Conservation (phyloP, 2,888 invertebrate species). For the Andrena bicolor region DNA sequence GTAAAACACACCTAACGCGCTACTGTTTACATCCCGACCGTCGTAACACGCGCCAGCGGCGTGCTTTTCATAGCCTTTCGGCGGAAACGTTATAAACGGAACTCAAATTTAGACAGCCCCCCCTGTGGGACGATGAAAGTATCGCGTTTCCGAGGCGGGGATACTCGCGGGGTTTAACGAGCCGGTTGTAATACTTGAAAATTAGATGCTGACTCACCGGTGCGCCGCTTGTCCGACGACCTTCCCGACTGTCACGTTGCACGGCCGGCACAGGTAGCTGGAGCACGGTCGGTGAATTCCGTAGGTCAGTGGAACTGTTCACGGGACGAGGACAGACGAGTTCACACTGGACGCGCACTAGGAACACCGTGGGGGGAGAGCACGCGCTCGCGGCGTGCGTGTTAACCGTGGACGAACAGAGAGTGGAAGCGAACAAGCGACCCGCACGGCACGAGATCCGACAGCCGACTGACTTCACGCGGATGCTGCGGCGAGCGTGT, state of each 20-base stretch:
- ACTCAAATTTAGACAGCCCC: not conserved
- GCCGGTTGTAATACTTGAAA: not conserved
- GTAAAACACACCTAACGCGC: not conserved
- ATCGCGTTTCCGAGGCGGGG: not conserved
- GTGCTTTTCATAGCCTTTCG: not conserved
- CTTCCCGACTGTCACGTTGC: conserved; percentile 24
- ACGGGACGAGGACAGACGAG: too few relatives aligned
- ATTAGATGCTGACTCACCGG: conserved; percentile 47
- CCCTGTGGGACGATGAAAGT: not conserved
- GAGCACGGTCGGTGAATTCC: not conserved
- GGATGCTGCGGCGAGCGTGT: conserved; percentile 69
- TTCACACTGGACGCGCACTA: conserved; percentile 21
- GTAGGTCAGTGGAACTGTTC: not conserved
- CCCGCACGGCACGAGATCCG: conserved; percentile 62
- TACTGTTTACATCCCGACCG: not conserved
- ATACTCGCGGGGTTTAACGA: not conserved
- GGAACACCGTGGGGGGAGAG: conserved; percentile 11
- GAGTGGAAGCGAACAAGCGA: not conserved
- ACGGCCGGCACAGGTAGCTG: conserved; percentile 2
- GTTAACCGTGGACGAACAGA: not conserved
- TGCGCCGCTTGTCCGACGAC: conserved; percentile 10
- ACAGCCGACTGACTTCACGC: conserved; percentile 68
- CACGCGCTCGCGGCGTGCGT: conserved; percentile 50
- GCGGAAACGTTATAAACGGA: too few relatives aligned
- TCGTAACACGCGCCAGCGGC: not conserved